Evolutionary conservation across 2,888 invertebrate species (phyloP), one percentile per base, ranked within the genome.

Genomic region (Nemapogon koenigi): DNA sequence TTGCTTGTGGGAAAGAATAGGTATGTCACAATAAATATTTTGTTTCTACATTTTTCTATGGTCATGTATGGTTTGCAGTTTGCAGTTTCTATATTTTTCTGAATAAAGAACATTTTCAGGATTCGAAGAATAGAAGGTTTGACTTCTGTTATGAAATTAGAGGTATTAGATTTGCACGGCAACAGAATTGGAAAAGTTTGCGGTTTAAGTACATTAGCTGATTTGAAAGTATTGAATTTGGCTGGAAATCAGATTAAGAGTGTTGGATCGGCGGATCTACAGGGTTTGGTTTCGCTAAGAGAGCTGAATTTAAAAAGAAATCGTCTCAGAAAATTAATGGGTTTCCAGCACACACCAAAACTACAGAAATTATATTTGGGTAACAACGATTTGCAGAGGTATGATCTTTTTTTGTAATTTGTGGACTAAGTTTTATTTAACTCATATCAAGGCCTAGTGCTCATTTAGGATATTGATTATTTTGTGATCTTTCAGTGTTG

Each of bases 101-200:
- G n/a, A n/a, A n/a, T n/a, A n/a, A n/a, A n/a, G n/a, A n/a, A n/a
- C n/a, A n/a, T n/a, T n/a, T 81, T 35, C 67, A 90, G 91, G 63
- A 87, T 93, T 41, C 88, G 84, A 54, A 83, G 84, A 56, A 89
- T 93, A 43, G 91, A 92, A 64, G 89, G 90, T 1, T 69, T 94
- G 40, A 83, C 86, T 43, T 81, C 79, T 43, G 68, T 92, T 36
- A 60, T 81, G 18, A 91, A 93, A 50, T 66, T 97, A 44, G 94
- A 96, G 70, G 94, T 96, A 7, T 71, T 97, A 43, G 97, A 97
- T 72, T 81, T 97, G 46, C 96, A 96, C 65, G 95, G 95, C 18
- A 97, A 97, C 70, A 89, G 92, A 70, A 90, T 97, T 47, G 72
- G 81, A 19, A 87, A 87, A 62, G 84, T 92, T 14, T 81, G 65